Base-by-base conservation (phyloP, 1,140 invertebrate genomes). In the Drosophila sp. region DNA sequence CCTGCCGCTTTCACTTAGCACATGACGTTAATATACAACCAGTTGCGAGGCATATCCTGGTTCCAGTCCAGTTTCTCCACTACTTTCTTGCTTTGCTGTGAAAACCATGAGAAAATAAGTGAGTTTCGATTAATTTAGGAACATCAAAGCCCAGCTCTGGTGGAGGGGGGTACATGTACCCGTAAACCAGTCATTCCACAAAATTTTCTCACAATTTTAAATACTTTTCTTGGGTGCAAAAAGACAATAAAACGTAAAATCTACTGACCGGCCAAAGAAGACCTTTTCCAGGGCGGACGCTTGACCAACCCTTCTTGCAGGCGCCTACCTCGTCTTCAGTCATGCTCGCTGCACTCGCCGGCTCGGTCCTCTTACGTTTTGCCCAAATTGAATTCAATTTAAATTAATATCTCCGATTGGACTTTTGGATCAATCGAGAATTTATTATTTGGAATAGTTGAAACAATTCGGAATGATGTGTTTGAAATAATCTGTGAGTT, bases 161-260 rank as follows among this genome's bases (percentile, higher is more conserved):
- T 8, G 25, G n/a, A 17, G 54, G 30, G 47, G 23, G 35, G 32
- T 29, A 67, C 25, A 23, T 33, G 11, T 30, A 38, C 8, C 3
- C 64, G 7, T 23, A 80, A 80, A 81, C 79, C 77, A 80, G 79
- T 81, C 38, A 64, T 3, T 81, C 79, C 40, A 80, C 69, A 58
- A 67, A 68, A 73, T 77, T 67, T 81, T 81, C 79, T 73, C 79
- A 81, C 64, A 67, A 66, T 6, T 68, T 70, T 47, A 29, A 47
- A 30, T 38, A n/a, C 40, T 68, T 80, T 80, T 73, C 66, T 80
- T 80, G 66, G 63, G 73, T 55, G 17, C 41, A 80, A 79, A 80
- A 67, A 69, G n/a, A 76, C 68, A 76, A 74, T 54, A 67, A 74
- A 55, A 50, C 47, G 23, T n/a, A 27, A 35, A 80, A 79, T 64